Evolutionary conservation across 2,888 invertebrate genomes (phyloP).

Genomic region (Mamestra brassicae): DNA sequence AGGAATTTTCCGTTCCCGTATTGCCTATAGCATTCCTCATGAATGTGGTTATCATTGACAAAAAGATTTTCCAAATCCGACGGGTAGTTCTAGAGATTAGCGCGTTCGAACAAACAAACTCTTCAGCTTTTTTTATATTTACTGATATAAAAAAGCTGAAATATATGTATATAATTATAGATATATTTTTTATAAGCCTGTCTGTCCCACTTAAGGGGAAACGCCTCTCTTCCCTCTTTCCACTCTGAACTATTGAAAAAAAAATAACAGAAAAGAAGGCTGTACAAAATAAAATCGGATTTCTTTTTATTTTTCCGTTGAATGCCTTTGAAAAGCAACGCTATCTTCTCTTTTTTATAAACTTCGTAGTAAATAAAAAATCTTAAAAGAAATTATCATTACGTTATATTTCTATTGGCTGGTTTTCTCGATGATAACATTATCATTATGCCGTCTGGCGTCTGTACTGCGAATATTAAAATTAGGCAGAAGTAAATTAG

Average conservation of each 20-base stretch:
- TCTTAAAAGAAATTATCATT: slow-evolving; percentile 13
- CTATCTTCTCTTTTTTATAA: slow-evolving; percentile 7
- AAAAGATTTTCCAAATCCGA: too few relatives aligned
- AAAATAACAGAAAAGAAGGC: background rate
- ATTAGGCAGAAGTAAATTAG: slow-evolving; percentile 31
- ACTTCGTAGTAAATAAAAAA: background rate
- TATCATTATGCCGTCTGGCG: slow-evolving; percentile 27
- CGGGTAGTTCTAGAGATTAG: too few relatives aligned
- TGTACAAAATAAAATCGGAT: background rate
- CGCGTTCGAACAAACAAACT: too few relatives aligned
- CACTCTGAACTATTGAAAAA: background rate
- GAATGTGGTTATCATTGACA: too few relatives aligned
- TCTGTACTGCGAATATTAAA: slow-evolving; percentile 16
- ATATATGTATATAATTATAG: too few relatives aligned
- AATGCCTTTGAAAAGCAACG: background rate
- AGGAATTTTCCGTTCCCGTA: too few relatives aligned
- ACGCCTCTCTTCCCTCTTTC: too few relatives aligned
- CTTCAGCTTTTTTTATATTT: too few relatives aligned
- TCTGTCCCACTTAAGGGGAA: too few relatives aligned
- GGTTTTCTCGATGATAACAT: slow-evolving; percentile 12
- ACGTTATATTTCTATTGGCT: slow-evolving; percentile 11
- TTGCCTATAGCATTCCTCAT: too few relatives aligned
- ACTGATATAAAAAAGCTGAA: too few relatives aligned
- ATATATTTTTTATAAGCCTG: too few relatives aligned
- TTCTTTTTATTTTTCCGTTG: background rate